Base-by-base conservation (phyloP, 1,140 invertebrate species). In the Drosophila teissieri region DNA sequence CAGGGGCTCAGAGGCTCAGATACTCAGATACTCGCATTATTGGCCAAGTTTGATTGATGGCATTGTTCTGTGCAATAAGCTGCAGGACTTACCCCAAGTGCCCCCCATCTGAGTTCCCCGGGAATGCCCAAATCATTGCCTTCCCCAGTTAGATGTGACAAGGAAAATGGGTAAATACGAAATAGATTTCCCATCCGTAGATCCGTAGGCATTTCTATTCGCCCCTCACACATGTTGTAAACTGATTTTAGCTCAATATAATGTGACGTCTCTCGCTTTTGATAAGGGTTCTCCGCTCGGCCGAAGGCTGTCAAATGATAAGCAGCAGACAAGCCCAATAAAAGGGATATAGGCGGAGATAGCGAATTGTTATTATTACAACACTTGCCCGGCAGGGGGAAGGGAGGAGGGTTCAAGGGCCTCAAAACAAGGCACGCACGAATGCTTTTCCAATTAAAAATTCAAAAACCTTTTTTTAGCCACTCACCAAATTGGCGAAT, bases 11-110 rank as follows among this genome's bases (percentile, higher is more conserved):
- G 63, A 55, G 39, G 39, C 24, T 68, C 49, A 19, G 2, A 19
- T 19, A 19, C 24, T 24, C 49, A 15, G 63, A 55, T 46, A 46
- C 24, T 68, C 49, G 24, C 49, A 55, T 69, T 82, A 82, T 83
- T 74, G 79, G 80, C 42, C 51, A 51, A 72, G 27, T 84, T 80
- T 84, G 80, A 83, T 84, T 75, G 76, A 83, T 84, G 61, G 57
- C 54, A 68, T 61, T 81, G 54, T 78, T 34, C 17, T 39, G 12
- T 10, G 14, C 37, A 51, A 51, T 12, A 22, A 42, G 24, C 17
- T 49, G 8, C 12, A 3, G 19, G 7, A 17, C 12, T 37, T 3
- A 14, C 27, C 17, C 12, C 12, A 4, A 14, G 17, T 0, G 46
- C 46, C 24, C 17, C 31, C 31, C 31, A 10, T 10, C 31, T 31